Conservation (phyloP, 1,140 invertebrate genomes). For the Subanguina moxae region DNA sequence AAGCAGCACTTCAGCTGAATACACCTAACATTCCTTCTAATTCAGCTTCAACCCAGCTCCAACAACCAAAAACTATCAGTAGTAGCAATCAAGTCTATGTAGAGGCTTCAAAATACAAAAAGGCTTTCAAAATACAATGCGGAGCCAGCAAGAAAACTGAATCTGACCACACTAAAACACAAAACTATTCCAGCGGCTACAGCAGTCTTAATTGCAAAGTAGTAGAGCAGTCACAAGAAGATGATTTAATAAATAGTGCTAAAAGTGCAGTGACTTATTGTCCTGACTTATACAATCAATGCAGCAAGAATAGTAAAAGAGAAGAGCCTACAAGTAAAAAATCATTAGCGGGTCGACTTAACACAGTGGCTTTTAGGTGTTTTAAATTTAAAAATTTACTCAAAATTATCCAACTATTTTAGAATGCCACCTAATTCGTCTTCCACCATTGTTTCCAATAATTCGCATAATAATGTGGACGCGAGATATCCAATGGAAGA, state of each 20-base stretch:
- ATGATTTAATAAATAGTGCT: neutral
- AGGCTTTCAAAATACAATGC: neutral
- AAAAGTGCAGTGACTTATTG: neutral
- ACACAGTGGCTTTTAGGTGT: neutral
- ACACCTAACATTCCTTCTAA: neutral
- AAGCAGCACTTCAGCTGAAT: neutral
- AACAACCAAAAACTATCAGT: neutral
- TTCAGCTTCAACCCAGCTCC: neutral
- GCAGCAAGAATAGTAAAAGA: neutral
- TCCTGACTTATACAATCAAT: neutral
- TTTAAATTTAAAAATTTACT: neutral
- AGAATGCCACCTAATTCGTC: conserved; percentile 27
- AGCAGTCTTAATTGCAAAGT: conserved; percentile 1
- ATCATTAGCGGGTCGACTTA: neutral
- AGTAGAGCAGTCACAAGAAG: neutral
- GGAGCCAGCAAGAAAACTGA: neutral
- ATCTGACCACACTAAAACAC: neutral
- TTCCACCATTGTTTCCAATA: neutral
- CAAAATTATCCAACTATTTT: neutral
- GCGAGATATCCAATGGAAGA: neutral
- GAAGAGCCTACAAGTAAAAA: neutral
- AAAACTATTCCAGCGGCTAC: conserved; percentile 6
- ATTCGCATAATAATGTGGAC: neutral
- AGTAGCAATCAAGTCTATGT: no score
- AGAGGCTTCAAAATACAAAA: no score